Evolutionary conservation across 1,140 invertebrate species (phyloP), one percentile per base, ranked within the genome.

Genomic region (Adoxophyes honmai): DNA sequence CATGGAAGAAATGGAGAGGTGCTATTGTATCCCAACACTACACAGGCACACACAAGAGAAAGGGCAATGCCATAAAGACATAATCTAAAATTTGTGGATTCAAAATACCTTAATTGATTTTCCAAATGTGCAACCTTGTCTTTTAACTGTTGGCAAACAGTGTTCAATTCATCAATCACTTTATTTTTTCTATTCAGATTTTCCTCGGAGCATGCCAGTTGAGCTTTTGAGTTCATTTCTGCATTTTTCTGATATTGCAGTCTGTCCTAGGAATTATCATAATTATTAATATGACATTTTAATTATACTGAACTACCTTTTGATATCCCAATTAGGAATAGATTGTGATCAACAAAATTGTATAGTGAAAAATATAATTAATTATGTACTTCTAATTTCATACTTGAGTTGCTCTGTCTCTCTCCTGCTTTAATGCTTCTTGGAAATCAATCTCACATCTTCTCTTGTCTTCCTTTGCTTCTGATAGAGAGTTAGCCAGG

Each of bases 391-490:
- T n/a, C n/a, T n/a, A n/a, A n/a, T n/a, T n/a, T n/a, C n/a, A n/a
- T 72, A 84, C 82, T 73, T 88, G 78, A 2, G 59, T 52, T 8
- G 78, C 57, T 58, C 62, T 75, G 18, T 88, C 81, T 57, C 68
- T 85, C 57, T 86, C 85, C 59, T 66, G 48, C 62, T 70, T 85
- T n/a, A 88, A 58, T 14, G 67, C 38, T 52, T 88, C 83, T 57
- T 84, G 75, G 44, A 66, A 80, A 11, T 86, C 85, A 14, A 56
- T 62, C 55, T 90, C 90, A 63, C 88, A 86, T 54, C 66, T 79
- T 16, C 82, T 66, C 58, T 90, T 89, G 52, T 92, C 90, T 75
- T 91, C 91, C 65, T 92, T 91, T 60, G 91, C 78, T 66, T 84
- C 91, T 16, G 88, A 73, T 52, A 91, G 70, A 14, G 75, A 66